Evolutionary conservation across 1,140 invertebrate species (phyloP).

Genomic region (Lucilia cuprina): DNA sequence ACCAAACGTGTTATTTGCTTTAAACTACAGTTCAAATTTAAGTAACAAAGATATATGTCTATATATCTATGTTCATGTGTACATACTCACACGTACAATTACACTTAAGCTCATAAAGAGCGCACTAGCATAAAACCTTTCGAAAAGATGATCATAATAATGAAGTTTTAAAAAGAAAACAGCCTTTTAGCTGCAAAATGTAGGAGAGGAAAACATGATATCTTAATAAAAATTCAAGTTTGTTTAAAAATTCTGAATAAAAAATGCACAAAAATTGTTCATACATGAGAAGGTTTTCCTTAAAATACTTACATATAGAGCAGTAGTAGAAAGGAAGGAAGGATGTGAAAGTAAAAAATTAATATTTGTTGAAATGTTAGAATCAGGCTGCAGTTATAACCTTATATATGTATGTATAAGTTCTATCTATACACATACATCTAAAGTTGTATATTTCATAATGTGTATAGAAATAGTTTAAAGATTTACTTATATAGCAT

Average conservation of each 20-base stretch:
- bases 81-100: neutral
- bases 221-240: neutral
- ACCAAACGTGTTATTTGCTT: conserved; percentile 14
- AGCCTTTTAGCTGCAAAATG: neutral
- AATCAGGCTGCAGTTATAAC: neutral
- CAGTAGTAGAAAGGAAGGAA: neutral
- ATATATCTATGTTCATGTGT: too few relatives aligned
- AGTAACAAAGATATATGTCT: neutral
- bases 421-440: neutral
- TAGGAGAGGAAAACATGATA: neutral
- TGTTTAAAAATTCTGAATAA: neutral
- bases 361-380: neutral
- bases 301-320: neutral
- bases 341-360: neutral
- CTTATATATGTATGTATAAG: neutral
- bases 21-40: conserved; percentile 17
- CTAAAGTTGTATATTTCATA: neutral
- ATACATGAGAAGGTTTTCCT: neutral
- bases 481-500: conserved; percentile 1
- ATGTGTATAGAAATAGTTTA: neutral
- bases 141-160: neutral
- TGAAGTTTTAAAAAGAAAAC: neutral
- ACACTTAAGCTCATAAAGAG: neutral
- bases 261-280: neutral
- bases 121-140: too few relatives aligned